Evolutionary conservation across 2,113 vertebrate species (phyloP), one percentile per base, ranked within the genome.

Genomic region (Anarhynchus alexandrinus): DNA sequence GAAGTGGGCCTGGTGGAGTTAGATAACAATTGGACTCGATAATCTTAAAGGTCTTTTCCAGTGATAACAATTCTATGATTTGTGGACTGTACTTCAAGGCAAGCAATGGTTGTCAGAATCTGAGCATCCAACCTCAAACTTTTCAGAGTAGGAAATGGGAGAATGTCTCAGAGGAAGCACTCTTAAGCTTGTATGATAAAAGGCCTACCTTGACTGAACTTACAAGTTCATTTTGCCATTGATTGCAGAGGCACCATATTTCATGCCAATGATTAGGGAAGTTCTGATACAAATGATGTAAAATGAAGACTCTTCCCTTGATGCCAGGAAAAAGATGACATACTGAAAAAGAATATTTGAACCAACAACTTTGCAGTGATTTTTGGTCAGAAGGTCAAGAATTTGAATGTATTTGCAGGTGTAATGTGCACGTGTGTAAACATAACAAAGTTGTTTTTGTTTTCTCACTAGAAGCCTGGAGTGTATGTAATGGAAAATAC

Each of bases 221-320:
- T 36, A 54, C 20, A 61, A 89, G 23, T 66, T 92, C 2, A 6
- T 77, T 81, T 67, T 77, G 30, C 14, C 7, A 4, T 80, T 71
- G 45, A 11, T 45, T 82, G 36, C 19, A 74, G 27, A 51, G 25
- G 12, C 21, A 10, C 25, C 0, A 0, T 47, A 5, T 62, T 52
- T 71, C 0, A 2, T 86, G 12, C 29, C 34, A 58, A 2, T 1
- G 12, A 34, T 40, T 26, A 36, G 11, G 72, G 30, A 80, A 30
- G n/a, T 72, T 89, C 47, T 83, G 49, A 78, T 85, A 54, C 6
- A 36, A 10, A 10, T 73, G 6, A 40, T 66, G 22, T 64, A 26
- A 77, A 57, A 40, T 64, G 27, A 59, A 87, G n/a, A 23, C 65
- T 42, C 32, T 90, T 87, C 26, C 43, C 43, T n/a, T 51, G 26